Conservation (phyloP, 2,797 vertebrate species). For the Melanogrammus aeglefinus region DNA sequence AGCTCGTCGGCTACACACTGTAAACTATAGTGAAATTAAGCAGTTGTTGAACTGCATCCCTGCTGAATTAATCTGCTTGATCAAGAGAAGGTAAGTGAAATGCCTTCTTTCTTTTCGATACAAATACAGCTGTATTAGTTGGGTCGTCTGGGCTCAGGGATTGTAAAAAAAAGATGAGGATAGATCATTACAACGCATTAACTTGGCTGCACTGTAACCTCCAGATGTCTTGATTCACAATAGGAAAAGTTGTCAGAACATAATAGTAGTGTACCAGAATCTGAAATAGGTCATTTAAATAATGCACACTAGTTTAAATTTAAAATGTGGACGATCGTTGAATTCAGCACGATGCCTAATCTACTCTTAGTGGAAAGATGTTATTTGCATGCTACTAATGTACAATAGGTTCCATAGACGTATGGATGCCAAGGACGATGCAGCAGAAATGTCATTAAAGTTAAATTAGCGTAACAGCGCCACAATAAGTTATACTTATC, state of each 20-base stretch:
- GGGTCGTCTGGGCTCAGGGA: background rate
- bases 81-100: conserved; percentile 53
- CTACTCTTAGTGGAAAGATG: background rate
- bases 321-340: background rate
- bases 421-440: background rate
- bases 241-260: background rate
- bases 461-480: background rate
- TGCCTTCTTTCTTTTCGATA: background rate
- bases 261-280: background rate
- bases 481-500: background rate
- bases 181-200: background rate
- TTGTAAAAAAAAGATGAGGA: background rate
- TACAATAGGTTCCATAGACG: background rate
- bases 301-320: background rate
- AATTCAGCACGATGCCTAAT: background rate
- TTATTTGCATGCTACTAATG: background rate
- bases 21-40: background rate
- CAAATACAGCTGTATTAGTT: background rate
- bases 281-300: background rate
- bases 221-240: background rate
- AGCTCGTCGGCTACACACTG: background rate
- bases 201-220: background rate
- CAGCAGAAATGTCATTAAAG: background rate
- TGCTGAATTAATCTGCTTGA: conserved; percentile 20
- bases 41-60: conserved; percentile 2